phyloP scores from a whole-genome alignment of 2,113 vertebrate species.

The Nerophis ophidion region DNA sequence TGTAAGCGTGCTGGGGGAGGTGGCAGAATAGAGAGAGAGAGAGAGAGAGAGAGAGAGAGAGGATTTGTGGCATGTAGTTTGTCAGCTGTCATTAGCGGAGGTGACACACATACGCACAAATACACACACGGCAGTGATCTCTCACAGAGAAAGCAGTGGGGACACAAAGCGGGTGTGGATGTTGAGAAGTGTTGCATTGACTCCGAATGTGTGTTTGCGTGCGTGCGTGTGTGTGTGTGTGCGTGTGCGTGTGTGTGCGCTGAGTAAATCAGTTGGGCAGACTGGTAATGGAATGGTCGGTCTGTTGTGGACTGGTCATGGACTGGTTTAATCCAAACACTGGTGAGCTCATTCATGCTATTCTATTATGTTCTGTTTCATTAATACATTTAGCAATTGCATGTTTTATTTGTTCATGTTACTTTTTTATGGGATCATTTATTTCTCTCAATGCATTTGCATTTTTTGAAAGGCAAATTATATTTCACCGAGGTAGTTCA shows the following conservation, averaged over 20 bases:
- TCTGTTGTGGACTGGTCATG: constrained; percentile 45
- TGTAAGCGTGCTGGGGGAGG: constrained; percentile 32
- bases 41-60: constrained; percentile 29
- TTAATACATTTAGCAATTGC: not conserved
- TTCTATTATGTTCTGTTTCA: not conserved
- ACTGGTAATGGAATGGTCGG: constrained; percentile 34
- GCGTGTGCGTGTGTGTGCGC: constrained; percentile 8
- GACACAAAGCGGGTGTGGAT: constrained; percentile 16
- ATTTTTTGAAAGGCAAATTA: not conserved
- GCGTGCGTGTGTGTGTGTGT: constrained; percentile 3
- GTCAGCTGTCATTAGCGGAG: constrained; percentile 65
- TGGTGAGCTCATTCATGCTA: constrained; percentile 27
- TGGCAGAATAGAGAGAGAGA: constrained; percentile 12
- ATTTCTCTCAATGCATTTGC: not conserved
- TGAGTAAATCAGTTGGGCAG: constrained; percentile 15
- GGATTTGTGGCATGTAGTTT: constrained; percentile 65
- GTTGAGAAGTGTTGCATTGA: constrained; percentile 5
- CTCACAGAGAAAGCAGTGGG: constrained; percentile 19
- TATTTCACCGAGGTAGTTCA: not conserved
- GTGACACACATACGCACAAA: constrained; percentile 44
- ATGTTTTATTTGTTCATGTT: not conserved
- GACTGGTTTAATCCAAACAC: constrained; percentile 32
- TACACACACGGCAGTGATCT: constrained; percentile 35
- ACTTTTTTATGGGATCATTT: too few species aligned
- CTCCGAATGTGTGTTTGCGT: constrained; percentile 3